Evolutionary conservation across 2,113 vertebrate genomes (phyloP).

Genomic region (Polyodon spathula): DNA sequence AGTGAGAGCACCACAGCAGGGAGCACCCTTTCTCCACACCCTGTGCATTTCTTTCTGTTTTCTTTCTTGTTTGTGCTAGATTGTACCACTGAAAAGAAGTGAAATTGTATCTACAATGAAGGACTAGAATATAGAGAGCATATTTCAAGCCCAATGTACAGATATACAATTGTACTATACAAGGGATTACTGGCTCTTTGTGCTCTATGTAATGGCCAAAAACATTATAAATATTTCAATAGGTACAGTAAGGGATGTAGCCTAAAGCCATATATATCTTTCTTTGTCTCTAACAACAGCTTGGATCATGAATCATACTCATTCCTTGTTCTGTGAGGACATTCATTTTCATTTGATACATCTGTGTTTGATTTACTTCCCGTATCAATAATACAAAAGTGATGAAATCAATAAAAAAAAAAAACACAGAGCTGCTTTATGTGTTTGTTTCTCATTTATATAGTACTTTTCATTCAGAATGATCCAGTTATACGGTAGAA

Average conservation of each 20-base stretch:
- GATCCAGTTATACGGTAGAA: too few species aligned
- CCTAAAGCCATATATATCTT: background rate
- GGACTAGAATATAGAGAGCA: background rate
- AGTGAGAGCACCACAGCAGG: slow-evolving; percentile 35
- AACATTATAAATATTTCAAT: background rate
- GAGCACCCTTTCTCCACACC: slow-evolving; percentile 9
- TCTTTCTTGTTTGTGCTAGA: background rate
- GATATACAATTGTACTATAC: background rate
- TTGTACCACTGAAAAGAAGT: background rate
- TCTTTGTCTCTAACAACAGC: background rate
- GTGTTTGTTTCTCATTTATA: too few species aligned
- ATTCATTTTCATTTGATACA: too few species aligned
- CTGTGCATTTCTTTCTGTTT: background rate
- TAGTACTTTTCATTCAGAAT: too few species aligned
- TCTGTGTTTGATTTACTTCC: too few species aligned
- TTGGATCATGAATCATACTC: background rate
- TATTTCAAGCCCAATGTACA: background rate
- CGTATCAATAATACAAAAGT: too few species aligned
- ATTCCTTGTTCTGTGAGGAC: background rate
- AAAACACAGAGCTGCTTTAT: too few species aligned
- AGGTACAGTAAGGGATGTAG: background rate
- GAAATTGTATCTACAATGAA: background rate
- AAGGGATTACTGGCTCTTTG: background rate
- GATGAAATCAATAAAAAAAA: too few species aligned
- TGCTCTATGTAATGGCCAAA: background rate